Evolutionary conservation across 2,113 vertebrate genomes (phyloP).

Genomic region (Limnothrissa miodon): DNA sequence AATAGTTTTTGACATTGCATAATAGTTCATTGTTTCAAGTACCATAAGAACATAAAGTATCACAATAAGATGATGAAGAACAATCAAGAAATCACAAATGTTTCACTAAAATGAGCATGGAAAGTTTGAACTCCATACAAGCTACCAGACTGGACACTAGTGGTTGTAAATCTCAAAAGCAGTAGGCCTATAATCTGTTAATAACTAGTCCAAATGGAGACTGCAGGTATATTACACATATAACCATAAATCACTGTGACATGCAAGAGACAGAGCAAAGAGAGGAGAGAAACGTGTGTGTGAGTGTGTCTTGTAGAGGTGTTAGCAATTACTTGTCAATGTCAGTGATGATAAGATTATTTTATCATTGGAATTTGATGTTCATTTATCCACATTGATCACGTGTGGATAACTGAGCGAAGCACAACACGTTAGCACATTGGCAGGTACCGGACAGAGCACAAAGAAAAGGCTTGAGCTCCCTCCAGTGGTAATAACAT

Average conservation of each 20-base stretch:
- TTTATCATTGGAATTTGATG: neutral
- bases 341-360: neutral
- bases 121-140: neutral
- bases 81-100: too few relatives aligned
- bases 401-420: neutral
- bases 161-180: neutral
- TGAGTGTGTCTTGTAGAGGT: too few relatives aligned
- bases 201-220: neutral
- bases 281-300: too few relatives aligned
- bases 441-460: neutral
- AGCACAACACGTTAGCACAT: neutral
- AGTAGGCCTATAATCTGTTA: neutral
- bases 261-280: slow-evolving; percentile 9
- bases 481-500: neutral
- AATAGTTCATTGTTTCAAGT: neutral
- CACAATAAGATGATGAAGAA: too few relatives aligned
- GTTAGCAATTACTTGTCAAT: neutral
- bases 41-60: neutral
- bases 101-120: neutral
- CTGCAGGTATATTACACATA: neutral
- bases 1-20: neutral
- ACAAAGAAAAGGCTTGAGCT: neutral
- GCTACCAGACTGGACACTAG: neutral
- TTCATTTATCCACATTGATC: neutral
- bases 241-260: slow-evolving; percentile 27